Conservation (phyloP, 1,140 invertebrate species). For the Aplysia californica region DNA sequence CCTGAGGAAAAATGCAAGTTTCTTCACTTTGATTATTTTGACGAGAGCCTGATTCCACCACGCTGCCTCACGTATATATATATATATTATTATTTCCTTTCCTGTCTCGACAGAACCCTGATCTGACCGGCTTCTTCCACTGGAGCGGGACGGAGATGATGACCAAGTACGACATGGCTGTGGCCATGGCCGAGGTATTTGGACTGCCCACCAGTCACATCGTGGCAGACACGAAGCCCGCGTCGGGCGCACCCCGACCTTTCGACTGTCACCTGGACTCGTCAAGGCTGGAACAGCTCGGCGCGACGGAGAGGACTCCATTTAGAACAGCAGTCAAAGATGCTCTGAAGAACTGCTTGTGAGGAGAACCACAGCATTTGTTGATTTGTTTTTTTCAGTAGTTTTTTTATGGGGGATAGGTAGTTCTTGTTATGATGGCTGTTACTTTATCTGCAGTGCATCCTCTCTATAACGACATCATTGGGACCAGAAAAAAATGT, state of each 20-base stretch:
- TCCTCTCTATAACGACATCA: too few relatives aligned
- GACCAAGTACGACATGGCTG: constrained; percentile 73
- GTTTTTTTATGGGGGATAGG: not conserved
- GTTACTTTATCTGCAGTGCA: not conserved
- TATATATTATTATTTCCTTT: too few relatives aligned
- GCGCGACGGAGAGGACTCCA: constrained; percentile 64
- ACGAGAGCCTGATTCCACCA: too few relatives aligned
- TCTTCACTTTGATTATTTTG: too few relatives aligned
- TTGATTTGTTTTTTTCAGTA: too few relatives aligned
- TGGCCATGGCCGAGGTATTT: constrained; percentile 69
- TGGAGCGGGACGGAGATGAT: constrained; percentile 71
- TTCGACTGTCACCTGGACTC: constrained; percentile 69
- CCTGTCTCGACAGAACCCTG: constrained; percentile 35
- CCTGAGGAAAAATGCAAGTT: too few relatives aligned
- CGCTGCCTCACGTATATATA: too few relatives aligned
- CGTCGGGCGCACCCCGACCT: constrained; percentile 65
- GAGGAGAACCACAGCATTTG: too few relatives aligned
- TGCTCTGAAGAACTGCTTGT: constrained; percentile 54
- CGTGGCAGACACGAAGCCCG: constrained; percentile 47
- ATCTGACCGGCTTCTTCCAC: constrained; percentile 70
- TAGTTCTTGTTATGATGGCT: not conserved
- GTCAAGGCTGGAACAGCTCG: constrained; percentile 64
- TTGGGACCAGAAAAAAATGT: too few relatives aligned
- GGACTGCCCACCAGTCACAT: constrained; percentile 65
- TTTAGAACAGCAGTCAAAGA: constrained; percentile 67